Evolutionary conservation across 2,888 invertebrate species (phyloP), one percentile per base, ranked within the genome.

Genomic region (Melipona bicolor): DNA sequence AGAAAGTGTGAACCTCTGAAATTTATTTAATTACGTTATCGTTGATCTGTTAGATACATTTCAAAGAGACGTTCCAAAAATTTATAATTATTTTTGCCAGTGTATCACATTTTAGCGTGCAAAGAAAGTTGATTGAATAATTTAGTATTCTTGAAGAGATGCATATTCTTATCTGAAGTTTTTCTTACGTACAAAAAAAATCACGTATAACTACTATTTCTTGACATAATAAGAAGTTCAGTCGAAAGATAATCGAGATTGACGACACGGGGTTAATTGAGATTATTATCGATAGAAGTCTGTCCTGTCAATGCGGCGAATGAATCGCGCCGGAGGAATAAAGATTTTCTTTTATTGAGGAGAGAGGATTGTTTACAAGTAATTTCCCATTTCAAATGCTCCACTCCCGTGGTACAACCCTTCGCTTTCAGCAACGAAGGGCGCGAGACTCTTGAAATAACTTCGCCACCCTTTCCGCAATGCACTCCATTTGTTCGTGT

Each of bases 391-490:
- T 56, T 24, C 17, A 36, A 36, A 17, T 0, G 13, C 27, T 52
- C 6, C 0, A 9, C 32, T 56, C 11, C 1, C 32, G n/a, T 0
- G 3, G 11, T 43, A 56, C 11, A 2, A 0, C n/a, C 1, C 9
- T 36, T 56, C n/a, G 19, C 24, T 24, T 11, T 19, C 3, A 36
- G 11, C 4, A 71, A 19, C 4, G 19, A 56, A 56, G 56, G 3
- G n/a, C 4, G 9, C 15, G 27, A 19, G 19, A 50, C 11, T 27
- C 27, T 50, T 68, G 11, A 24, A 49, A 4, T 19, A 50, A 24
- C 49, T 24, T 49, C 0, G 13, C 15, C 11, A 49, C 1, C n/a
- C 0, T 17, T 9, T 19, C 24, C 5, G 11, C 1, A 4, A 50
- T 67, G 19, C 49, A 15, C 9, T 17, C 49, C 6, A 24, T 49